A percentile compares a stretch with the other conserved stretches of the same genome.
These are phyloP conservation scores for Amblyjoppa proteus DNA, from an alignment of 2,888 invertebrate genomes.

Conservation along the genomic window DNA sequence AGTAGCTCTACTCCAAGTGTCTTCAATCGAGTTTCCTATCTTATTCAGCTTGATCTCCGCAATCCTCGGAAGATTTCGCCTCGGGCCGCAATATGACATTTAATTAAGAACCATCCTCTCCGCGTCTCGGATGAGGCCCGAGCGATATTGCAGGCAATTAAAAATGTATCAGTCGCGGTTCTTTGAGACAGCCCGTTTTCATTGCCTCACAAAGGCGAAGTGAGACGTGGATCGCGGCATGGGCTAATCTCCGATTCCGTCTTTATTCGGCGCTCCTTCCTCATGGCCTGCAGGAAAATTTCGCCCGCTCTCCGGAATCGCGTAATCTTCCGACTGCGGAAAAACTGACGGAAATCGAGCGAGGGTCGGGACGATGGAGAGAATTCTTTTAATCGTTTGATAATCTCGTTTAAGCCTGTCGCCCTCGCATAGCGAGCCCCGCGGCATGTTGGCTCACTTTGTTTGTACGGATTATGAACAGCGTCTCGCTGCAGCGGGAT, in stretches of 20 bases:
- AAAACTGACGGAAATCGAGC: neutral
- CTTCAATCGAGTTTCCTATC: neutral
- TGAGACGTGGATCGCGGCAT: slow-evolving; percentile 17
- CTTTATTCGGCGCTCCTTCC: slow-evolving; percentile 21
- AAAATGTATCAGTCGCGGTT: slow-evolving; percentile 84
- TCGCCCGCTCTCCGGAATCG: slow-evolving; percentile 27
- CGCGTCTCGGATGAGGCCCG: slow-evolving; percentile 73
- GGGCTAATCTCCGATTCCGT: slow-evolving; percentile 65
- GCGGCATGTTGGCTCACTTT: slow-evolving; percentile 75
- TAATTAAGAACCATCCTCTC: slow-evolving; percentile 80
- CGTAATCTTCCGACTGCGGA: neutral
- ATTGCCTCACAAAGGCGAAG: slow-evolving; percentile 50
- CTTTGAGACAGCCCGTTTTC: slow-evolving; percentile 80
- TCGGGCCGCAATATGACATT: slow-evolving; percentile 82
- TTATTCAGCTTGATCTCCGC: slow-evolving; percentile 19
- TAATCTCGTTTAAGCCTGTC: slow-evolving; percentile 82
- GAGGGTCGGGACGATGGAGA: slow-evolving; percentile 59
- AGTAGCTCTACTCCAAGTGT: neutral
- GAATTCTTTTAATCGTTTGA: slow-evolving; percentile 83
- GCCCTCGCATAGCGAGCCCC: slow-evolving; percentile 69
- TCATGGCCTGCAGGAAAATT: neutral
- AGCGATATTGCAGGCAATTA: slow-evolving; percentile 84
- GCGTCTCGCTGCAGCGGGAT: slow-evolving; percentile 62
- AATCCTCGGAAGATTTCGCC: slow-evolving; percentile 64
- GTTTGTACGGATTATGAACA: slow-evolving; percentile 80